Percentiles rank a stretch among this genome's conserved stretches.
Evolutionary conservation across 2,113 vertebrate species (phyloP).

Genomic region (Alaudala cheleensis): DNA sequence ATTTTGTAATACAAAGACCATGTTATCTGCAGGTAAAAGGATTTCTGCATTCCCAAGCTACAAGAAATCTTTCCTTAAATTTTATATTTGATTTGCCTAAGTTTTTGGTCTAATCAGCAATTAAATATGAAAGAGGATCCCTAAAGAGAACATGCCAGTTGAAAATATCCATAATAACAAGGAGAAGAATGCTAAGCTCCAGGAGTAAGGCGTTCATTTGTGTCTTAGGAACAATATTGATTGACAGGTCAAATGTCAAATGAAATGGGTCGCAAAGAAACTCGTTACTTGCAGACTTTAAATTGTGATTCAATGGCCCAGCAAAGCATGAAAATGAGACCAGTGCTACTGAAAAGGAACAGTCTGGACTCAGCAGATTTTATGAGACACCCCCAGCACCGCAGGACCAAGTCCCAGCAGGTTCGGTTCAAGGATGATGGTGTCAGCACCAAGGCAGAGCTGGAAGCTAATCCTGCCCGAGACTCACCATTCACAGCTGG

Average conservation of each 20-base stretch:
- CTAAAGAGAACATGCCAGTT: neutral
- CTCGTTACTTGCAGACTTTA: constrained; percentile 22
- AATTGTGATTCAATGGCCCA: constrained; percentile 74
- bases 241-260: constrained; percentile 59
- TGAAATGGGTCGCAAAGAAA: constrained; percentile 73
- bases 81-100: neutral
- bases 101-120: neutral
- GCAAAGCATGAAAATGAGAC: constrained; percentile 72
- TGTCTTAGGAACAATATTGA: neutral
- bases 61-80: neutral
- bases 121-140: neutral
- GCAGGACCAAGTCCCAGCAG: constrained; percentile 80
- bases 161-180: neutral
- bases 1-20: neutral
- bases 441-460: neutral
- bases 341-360: constrained; percentile 78
- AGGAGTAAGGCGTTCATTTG: neutral
- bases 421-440: constrained; percentile 82
- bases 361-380: constrained; percentile 74
- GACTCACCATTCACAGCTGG: neutral
- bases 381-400: constrained; percentile 69
- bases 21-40: neutral
- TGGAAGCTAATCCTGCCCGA: neutral
- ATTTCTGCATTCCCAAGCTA: neutral
- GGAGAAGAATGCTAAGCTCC: neutral